Conservation (phyloP, 1,140 invertebrate species). For the Brachionus rubens region DNA sequence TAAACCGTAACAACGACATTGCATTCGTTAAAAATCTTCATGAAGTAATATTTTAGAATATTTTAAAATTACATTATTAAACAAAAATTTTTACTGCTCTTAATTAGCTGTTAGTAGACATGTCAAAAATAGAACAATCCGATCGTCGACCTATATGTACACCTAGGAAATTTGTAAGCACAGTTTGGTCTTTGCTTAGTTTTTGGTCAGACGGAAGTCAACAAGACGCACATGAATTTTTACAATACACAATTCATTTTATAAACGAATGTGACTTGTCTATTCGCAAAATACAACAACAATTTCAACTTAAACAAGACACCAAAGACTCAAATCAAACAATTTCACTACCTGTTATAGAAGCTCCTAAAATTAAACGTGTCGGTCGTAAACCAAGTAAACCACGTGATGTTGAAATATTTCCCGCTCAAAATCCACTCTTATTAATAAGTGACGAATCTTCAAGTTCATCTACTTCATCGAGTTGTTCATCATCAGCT, state of each 20-base stretch:
- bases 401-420: background rate
- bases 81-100: background rate
- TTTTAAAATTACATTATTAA: background rate
- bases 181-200: constrained; percentile 12
- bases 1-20: constrained; percentile 33
- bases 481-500: constrained; percentile 9
- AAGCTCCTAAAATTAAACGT: background rate
- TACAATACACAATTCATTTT: constrained; percentile 45
- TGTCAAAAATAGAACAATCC: constrained; percentile 38
- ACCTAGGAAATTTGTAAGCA: constrained; percentile 42
- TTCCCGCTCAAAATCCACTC: background rate
- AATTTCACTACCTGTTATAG: too few species aligned
- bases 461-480: constrained; percentile 8
- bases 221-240: constrained; percentile 44
- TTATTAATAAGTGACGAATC: constrained; percentile 3
- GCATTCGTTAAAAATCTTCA: constrained; percentile 33
- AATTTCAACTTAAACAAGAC: background rate
- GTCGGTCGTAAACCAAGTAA: background rate
- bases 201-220: constrained; percentile 41
- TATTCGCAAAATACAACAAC: constrained; percentile 18
- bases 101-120: constrained; percentile 25
- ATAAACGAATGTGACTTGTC: constrained; percentile 44
- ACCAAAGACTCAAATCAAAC: background rate
- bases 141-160: constrained; percentile 31
- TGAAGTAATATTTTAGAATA: constrained; percentile 1